A percentile compares a stretch with the other conserved stretches of the same genome.
Conservation (phyloP, 2,113 vertebrate species). For the Amazona vittata region DNA sequence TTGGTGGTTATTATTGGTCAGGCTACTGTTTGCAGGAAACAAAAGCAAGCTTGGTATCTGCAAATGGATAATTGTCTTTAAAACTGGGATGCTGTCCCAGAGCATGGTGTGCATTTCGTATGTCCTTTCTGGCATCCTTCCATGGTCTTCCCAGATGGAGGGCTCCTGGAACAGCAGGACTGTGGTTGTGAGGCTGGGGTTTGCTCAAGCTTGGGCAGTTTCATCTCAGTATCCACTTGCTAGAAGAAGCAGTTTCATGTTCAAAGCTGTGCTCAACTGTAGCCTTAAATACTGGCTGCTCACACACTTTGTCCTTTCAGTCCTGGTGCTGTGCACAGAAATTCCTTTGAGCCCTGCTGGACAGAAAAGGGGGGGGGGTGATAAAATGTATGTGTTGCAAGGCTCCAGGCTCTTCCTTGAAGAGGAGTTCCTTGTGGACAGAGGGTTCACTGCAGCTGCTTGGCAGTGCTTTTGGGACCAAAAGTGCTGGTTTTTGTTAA, state of each 20-base stretch:
- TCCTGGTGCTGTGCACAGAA: neutral
- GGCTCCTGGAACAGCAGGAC: neutral
- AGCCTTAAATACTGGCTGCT: neutral
- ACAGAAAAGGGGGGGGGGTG: neutral
- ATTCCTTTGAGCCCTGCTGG: neutral
- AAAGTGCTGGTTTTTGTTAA: neutral
- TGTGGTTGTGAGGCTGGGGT: neutral
- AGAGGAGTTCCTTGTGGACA: neutral
- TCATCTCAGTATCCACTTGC: neutral
- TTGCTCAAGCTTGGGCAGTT: neutral
- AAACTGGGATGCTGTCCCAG: neutral
- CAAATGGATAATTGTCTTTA: neutral
- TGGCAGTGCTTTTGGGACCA: neutral
- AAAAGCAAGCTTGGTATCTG: neutral
- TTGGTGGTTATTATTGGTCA: neutral
- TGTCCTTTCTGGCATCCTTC: neutral
- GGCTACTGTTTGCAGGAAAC: neutral
- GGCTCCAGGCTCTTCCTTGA: neutral
- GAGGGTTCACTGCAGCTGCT: neutral
- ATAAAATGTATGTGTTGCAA: neutral
- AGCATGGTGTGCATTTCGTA: neutral
- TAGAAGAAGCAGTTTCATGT: neutral
- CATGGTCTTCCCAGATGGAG: rapidly evolving
- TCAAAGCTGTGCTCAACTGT: neutral
- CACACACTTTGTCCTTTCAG: neutral